A percentile compares a stretch with the other conserved stretches of the same genome.
Evolutionary conservation across 2,888 invertebrate species (phyloP).

Genomic region (Habrosyne pyritoides): DNA sequence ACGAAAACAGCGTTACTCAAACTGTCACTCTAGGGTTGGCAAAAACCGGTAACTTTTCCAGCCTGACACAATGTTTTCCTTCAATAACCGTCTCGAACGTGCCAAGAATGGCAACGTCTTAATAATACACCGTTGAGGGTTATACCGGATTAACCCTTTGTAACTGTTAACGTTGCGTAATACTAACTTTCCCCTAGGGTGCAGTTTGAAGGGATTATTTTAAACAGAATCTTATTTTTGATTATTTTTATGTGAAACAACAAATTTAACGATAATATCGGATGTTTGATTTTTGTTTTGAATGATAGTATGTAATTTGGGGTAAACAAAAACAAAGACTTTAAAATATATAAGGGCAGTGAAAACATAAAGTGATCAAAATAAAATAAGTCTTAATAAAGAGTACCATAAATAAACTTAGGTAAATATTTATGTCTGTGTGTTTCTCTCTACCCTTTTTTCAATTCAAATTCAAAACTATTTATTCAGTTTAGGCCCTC

Average conservation of each 20-base stretch:
- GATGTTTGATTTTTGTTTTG: background rate
- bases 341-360: too few relatives aligned
- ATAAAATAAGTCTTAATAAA: too few relatives aligned
- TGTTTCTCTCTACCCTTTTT: too few relatives aligned
- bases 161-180: constrained; percentile 1
- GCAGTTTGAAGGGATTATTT: background rate
- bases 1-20: constrained; percentile 11
- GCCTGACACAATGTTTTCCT: constrained; percentile 43
- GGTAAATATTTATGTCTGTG: too few relatives aligned
- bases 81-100: constrained; percentile 44
- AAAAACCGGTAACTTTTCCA: constrained; percentile 7
- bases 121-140: constrained; percentile 15
- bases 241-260: background rate
- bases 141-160: constrained; percentile 8
- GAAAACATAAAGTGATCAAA: too few relatives aligned
- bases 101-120: constrained; percentile 31
- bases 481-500: too few relatives aligned
- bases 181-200: background rate
- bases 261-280: too few relatives aligned
- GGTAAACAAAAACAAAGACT: too few relatives aligned
- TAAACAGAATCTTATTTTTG: background rate
- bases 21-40: constrained; percentile 13
- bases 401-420: too few relatives aligned
- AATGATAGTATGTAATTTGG: too few relatives aligned
- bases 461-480: too few relatives aligned